These are phyloP conservation scores for Holothuria glaberrima DNA, from an alignment of 35 echinoderm and acorn worm genomes.

Conservation along the genomic window DNA sequence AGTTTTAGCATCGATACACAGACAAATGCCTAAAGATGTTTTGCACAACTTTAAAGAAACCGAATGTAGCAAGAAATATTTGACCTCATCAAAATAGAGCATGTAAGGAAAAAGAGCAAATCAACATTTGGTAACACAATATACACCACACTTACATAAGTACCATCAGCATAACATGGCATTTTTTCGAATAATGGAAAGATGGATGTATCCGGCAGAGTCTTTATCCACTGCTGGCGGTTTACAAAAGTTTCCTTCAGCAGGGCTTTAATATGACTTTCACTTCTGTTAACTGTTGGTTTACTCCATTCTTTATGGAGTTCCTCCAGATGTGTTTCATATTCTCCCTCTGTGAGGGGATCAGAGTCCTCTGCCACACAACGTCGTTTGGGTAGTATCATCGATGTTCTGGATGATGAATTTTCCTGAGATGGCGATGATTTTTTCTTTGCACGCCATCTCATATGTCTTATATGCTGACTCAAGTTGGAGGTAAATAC, in stretches of 20 bases:
- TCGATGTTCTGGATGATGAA: not conserved
- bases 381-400: not conserved
- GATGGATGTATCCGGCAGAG: not conserved
- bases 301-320: not conserved
- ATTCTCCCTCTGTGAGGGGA: not conserved
- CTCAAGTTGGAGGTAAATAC: not conserved
- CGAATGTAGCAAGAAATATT: too few species aligned
- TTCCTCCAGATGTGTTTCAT: not conserved
- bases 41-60: not conserved
- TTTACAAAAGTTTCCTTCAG: slow-evolving; percentile 3
- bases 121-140: not conserved
- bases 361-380: not conserved
- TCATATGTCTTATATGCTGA: not conserved
- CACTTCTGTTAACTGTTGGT: not conserved
- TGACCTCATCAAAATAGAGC: too few species aligned
- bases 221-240: not conserved
- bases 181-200: not conserved
- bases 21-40: not conserved
- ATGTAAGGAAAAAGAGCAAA: not conserved
- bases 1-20: too few species aligned
- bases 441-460: not conserved
- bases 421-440: not conserved
- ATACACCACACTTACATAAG: not conserved
- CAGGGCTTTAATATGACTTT: slow-evolving; percentile 1
- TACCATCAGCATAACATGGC: not conserved